Base-by-base conservation (phyloP, 2,888 invertebrate genomes). In the Coelinius sp. region DNA sequence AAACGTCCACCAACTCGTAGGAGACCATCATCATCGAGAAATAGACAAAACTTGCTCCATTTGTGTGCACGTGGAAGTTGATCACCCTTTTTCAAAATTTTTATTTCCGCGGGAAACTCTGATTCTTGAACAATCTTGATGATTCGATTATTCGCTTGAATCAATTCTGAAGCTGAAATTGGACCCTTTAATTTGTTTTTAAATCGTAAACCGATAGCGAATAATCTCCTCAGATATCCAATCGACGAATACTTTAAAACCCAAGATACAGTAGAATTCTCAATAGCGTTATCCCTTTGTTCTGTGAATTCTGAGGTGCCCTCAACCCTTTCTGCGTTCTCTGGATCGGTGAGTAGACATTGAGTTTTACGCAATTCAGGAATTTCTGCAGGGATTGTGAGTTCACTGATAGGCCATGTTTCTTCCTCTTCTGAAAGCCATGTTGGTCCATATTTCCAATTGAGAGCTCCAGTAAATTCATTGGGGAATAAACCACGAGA, bases 1-100 rank as follows among this genome's bases (percentile, higher is more conserved):
- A 79, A 6, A 4, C 77, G 62, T 1, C 76, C 77, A 0, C 74
- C 75, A n/a, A 77, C 75, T 17, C 77, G 35, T 0, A 77, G 0
- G 1, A 73, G 3, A n/a, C 73, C 75, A 10, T 31, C 22, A 8
- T 62, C 24, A 14, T 73, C 67, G 2, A 73, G 2, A 24, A 68
- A 67, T 14, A 52, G 72, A 24, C 35, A 17, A 0, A 71, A 7
- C 8, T 27, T n/a, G 22, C 59, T 68, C 25, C 59, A 38, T 22
- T 71, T 44, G 46, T 38, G 44, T 38, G 22, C 25, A 2, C 2
- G 25, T 2, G 46, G 25, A 6, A 22, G 25, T 35, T n/a, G 20
- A 27, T 22, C 41, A n/a, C 17, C 17, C n/a, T 41, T 38, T 5
- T 6, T 12, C 10, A 67, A n/a, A 0, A 25, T 14, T 10, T 24